Evolutionary conservation across 92 coral and sea anemone species (phyloP).

Genomic region (Paramuricea clavata): DNA sequence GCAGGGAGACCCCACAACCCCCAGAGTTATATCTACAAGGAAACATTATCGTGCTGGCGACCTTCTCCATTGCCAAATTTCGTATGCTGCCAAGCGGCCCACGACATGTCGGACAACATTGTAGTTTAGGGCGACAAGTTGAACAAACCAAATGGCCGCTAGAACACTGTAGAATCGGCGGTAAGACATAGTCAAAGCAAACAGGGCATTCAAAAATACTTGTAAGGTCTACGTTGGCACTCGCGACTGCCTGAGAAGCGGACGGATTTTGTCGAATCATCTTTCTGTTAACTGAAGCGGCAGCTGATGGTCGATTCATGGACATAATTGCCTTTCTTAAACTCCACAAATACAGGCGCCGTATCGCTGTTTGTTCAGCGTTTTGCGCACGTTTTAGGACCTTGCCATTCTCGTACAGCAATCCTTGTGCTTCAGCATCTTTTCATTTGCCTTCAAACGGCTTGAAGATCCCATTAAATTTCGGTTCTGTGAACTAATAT

Average conservation of each 20-base stretch:
- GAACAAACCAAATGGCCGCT: constrained; percentile 99
- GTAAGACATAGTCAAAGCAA: constrained; percentile 97
- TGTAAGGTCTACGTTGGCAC: constrained; percentile 95
- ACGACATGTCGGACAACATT: constrained; percentile 99
- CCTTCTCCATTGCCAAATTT: constrained; percentile 99
- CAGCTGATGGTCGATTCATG: constrained; percentile 57
- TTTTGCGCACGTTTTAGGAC: not conserved
- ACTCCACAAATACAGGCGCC: not conserved
- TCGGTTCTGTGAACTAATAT: constrained; percentile 15
- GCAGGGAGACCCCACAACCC: constrained; percentile 90
- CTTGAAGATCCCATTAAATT: constrained; percentile 29
- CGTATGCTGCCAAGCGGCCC: constrained; percentile 99
- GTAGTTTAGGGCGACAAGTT: constrained; percentile 97
- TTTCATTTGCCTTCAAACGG: not conserved
- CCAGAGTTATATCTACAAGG: constrained; percentile 96
- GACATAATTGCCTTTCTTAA: constrained; percentile 18
- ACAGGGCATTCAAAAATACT: constrained; percentile 99
- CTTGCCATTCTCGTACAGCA: not conserved
- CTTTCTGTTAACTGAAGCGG: constrained; percentile 42
- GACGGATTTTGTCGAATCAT: constrained; percentile 49
- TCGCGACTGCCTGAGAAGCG: constrained; percentile 77
- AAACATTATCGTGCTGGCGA: constrained; percentile 96
- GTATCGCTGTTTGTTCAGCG: constrained; percentile 1
- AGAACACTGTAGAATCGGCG: constrained; percentile 96
- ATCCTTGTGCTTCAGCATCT: constrained; percentile 3